Evolutionary conservation across 2,797 vertebrate genomes (phyloP).

Genomic region (Spinus pinus): DNA sequence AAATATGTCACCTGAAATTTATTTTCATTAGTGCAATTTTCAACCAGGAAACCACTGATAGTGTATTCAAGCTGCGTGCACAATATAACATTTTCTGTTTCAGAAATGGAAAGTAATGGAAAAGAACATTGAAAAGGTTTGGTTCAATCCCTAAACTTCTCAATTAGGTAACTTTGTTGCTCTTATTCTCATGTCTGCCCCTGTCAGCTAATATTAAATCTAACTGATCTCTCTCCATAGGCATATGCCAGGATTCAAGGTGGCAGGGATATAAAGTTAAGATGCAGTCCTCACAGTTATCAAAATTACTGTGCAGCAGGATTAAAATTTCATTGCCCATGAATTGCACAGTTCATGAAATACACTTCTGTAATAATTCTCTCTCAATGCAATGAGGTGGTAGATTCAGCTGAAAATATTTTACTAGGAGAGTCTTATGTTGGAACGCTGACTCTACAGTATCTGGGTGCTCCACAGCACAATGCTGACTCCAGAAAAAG

Average conservation of each 20-base stretch:
- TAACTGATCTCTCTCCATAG: neutral
- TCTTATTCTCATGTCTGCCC: neutral
- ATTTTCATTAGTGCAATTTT: slow-evolving; percentile 5
- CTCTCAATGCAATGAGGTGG: neutral
- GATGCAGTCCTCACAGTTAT: neutral
- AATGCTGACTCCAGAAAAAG: neutral
- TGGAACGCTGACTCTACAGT: neutral
- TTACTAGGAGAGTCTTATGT: neutral
- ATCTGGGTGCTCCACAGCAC: neutral
- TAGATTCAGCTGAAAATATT: neutral
- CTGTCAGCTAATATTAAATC: neutral
- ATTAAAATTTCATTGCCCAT: slow-evolving; percentile 6
- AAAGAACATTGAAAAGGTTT: neutral
- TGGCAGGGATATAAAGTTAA: neutral
- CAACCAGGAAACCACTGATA: neutral
- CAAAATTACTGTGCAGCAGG: neutral
- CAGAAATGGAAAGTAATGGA: neutral
- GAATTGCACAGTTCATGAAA: slow-evolving; percentile 20
- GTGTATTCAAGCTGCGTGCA: neutral
- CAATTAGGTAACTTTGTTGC: neutral
- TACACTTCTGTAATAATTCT: slow-evolving; percentile 15
- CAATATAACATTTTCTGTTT: neutral
- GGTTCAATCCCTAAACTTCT: neutral
- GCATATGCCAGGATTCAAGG: neutral
- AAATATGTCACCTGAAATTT: neutral